phyloP scores from a whole-genome alignment of 2,113 vertebrate genomes.

The Delphinus delphis region DNA sequence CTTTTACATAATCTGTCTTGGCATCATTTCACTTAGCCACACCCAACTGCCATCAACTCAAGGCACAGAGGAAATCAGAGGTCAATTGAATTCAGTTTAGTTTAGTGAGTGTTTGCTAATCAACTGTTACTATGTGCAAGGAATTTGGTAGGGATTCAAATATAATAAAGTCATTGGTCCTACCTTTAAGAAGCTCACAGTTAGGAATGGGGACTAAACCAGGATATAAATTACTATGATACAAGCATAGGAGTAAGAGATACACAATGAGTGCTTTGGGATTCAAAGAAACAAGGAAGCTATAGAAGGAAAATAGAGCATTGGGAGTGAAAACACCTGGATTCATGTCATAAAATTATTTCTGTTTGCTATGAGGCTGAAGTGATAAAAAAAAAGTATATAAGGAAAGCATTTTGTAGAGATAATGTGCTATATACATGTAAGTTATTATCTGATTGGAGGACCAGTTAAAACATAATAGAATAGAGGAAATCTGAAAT shows the following conservation, averaged over 20 bases:
- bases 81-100: neutral
- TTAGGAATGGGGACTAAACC: neutral
- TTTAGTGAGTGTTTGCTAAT: neutral
- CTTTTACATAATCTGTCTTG: neutral
- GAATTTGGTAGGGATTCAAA: neutral
- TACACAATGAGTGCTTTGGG: no score
- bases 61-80: neutral
- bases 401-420: neutral
- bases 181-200: neutral
- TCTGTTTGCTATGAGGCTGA: neutral
- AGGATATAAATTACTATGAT: neutral
- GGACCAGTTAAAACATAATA: neutral
- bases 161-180: neutral
- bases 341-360: neutral
- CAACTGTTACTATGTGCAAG: neutral
- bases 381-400: neutral
- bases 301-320: neutral
- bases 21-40: neutral
- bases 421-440: neutral
- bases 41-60: neutral
- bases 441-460: neutral
- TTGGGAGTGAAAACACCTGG: neutral
- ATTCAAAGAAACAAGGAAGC: neutral
- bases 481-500: neutral
- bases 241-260: neutral